These are phyloP conservation scores for Rhodophaea formosa DNA, from an alignment of 2,888 invertebrate genomes.

Conservation along the genomic window DNA sequence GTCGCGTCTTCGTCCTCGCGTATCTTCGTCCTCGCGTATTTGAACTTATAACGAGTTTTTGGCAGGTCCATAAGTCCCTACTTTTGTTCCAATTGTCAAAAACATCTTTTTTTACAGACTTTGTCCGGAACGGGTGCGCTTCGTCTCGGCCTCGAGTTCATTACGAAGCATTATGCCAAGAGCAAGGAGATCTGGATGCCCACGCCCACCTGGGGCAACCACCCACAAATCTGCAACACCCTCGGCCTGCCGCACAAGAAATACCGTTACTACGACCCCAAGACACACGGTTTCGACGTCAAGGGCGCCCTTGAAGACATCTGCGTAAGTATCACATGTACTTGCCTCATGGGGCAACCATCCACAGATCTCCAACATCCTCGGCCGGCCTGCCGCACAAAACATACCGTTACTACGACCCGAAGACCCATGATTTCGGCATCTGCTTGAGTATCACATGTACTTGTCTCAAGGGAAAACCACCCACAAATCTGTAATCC, in stretches of 20 bases:
- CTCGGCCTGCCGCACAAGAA: constrained; percentile 91
- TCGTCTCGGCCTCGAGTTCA: constrained; percentile 94
- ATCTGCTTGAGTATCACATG: constrained; percentile 83
- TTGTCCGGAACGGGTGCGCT: constrained; percentile 98
- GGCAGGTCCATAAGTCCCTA: too few species aligned
- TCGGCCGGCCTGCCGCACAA: constrained; percentile 83
- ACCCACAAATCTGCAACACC: constrained; percentile 95
- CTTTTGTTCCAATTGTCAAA: too few species aligned
- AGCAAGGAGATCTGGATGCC: constrained; percentile 94
- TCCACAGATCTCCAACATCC: constrained; percentile 86
- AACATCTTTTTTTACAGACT: constrained; percentile 80
- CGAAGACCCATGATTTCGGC: constrained; percentile 96
- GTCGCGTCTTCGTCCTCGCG: too few species aligned
- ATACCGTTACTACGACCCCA: constrained; percentile 96
- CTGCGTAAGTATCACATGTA: constrained; percentile 78
- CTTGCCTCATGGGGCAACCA: background rate
- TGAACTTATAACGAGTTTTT: too few species aligned
- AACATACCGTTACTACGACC: constrained; percentile 89
- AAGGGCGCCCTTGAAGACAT: constrained; percentile 94
- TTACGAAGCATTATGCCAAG: constrained; percentile 89
- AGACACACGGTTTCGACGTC: constrained; percentile 96
- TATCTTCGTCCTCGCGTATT: too few species aligned
- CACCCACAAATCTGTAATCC: constrained; percentile 86
- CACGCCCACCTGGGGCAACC: constrained; percentile 98
- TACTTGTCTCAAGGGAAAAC: background rate